A percentile compares a stretch with the other conserved stretches of the same genome.
Evolutionary conservation across 2,888 invertebrate species (phyloP).

Genomic region (Miltochrista miniata): DNA sequence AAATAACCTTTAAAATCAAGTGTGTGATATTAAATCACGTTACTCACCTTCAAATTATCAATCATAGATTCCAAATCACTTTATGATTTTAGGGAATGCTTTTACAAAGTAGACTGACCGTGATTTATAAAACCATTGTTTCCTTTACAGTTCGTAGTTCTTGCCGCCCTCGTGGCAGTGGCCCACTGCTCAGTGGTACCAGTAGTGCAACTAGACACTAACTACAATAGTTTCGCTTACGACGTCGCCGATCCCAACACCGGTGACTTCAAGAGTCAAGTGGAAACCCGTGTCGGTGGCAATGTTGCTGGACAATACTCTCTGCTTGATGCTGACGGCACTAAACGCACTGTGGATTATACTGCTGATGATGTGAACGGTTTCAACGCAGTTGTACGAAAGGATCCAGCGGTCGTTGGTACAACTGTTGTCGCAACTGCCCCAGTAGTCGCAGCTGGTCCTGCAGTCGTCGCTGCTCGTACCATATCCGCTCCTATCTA

Average conservation of each 20-base stretch:
- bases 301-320: slow-evolving; percentile 81
- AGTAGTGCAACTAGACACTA: slow-evolving; percentile 56
- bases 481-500: slow-evolving; percentile 30
- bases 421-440: slow-evolving; percentile 42
- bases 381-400: slow-evolving; percentile 82
- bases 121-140: background rate
- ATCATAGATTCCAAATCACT: no score
- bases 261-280: slow-evolving; percentile 82
- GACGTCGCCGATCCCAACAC: slow-evolving; percentile 81
- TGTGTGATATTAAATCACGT: no score
- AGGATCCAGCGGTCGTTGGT: slow-evolving; percentile 65
- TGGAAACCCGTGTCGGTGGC: slow-evolving; percentile 76
- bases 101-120: no score
- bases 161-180: slow-evolving; percentile 59
- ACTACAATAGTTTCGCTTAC: slow-evolving; percentile 76
- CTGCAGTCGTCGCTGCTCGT: slow-evolving; percentile 32
- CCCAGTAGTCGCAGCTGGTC: slow-evolving; percentile 37
- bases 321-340: slow-evolving; percentile 79
- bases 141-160: slow-evolving; percentile 62
- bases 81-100: no score
- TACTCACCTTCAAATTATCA: no score
- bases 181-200: slow-evolving; percentile 65
- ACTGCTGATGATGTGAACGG: slow-evolving; percentile 77
- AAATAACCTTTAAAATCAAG: no score
- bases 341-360: slow-evolving; percentile 81